These are phyloP conservation scores for Nomada goodeniana DNA, from an alignment of 2,888 invertebrate genomes.

Conservation along the genomic window DNA sequence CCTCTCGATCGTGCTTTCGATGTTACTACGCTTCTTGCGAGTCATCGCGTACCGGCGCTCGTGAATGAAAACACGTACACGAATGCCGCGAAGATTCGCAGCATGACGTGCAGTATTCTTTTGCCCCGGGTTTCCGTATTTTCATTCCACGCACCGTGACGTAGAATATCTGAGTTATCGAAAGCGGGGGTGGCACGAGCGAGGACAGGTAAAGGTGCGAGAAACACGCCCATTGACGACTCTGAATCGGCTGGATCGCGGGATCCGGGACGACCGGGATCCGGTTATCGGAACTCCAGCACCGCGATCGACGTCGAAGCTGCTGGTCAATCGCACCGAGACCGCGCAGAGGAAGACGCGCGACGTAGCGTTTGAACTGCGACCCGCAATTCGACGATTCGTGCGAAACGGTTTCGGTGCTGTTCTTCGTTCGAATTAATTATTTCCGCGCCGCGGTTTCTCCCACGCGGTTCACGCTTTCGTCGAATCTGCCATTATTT, in stretches of 20 bases:
- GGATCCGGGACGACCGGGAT: too few relatives aligned
- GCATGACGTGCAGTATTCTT: slow-evolving; percentile 8
- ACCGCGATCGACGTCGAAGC: not conserved
- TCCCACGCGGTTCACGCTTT: not conserved
- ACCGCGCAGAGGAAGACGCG: not conserved
- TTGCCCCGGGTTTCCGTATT: not conserved
- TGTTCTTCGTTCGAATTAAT: not conserved
- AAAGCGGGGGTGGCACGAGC: not conserved
- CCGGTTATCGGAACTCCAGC: slow-evolving; percentile 29
- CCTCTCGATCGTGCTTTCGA: not conserved
- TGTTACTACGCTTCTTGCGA: not conserved
- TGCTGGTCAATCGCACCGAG: not conserved
- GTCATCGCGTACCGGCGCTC: not conserved
- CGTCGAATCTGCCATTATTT: not conserved
- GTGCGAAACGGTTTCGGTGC: not conserved
- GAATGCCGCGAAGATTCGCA: not conserved
- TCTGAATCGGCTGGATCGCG: too few relatives aligned
- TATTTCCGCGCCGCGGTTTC: not conserved
- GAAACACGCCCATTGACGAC: slow-evolving; percentile 13
- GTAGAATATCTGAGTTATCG: slow-evolving; percentile 25
- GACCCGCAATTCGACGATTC: not conserved
- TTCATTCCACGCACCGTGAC: not conserved
- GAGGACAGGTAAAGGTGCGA: not conserved
- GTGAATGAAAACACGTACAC: not conserved
- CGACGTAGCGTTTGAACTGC: slow-evolving; percentile 3